Conservation (phyloP, 2,797 vertebrate genomes). For the Labroides dimidiatus region DNA sequence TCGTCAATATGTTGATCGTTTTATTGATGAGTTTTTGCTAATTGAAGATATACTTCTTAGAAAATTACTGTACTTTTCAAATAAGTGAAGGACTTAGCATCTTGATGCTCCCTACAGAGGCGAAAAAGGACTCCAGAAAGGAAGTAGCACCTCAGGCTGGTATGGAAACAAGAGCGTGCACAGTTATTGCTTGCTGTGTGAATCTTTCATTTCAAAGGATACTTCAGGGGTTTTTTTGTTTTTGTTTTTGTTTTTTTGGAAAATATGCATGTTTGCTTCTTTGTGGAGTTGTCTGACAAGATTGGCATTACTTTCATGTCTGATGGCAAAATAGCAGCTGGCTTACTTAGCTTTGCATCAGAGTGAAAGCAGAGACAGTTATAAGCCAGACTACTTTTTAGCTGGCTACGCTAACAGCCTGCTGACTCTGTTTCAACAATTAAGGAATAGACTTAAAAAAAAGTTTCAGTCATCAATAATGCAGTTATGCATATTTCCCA, state of each 20-base stretch:
- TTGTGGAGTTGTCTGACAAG: background rate
- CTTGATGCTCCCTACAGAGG: conserved; percentile 71
- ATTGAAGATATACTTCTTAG: background rate
- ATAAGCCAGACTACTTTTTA: background rate
- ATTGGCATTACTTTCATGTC: background rate
- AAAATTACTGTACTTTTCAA: background rate
- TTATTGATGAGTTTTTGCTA: background rate
- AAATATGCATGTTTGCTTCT: conserved; percentile 6
- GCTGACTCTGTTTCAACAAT: background rate
- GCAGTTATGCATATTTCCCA: conserved; percentile 1
- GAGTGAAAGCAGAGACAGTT: too few species aligned
- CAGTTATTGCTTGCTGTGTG: conserved; percentile 54
- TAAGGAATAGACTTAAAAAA: background rate
- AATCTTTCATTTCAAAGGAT: conserved; percentile 24
- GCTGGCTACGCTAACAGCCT: background rate
- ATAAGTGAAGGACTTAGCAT: conserved; percentile 29
- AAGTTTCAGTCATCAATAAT: background rate
- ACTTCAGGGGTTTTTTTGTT: too few species aligned
- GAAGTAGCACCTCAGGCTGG: conserved; percentile 45
- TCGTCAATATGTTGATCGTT: background rate
- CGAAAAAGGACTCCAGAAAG: conserved; percentile 40
- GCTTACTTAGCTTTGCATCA: background rate
- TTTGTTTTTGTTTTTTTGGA: conserved; percentile 38
- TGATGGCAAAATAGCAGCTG: background rate
- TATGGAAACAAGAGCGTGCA: conserved; percentile 54